Base-by-base conservation (phyloP, 2,888 invertebrate genomes). In the Tetrapedia diversipes region DNA sequence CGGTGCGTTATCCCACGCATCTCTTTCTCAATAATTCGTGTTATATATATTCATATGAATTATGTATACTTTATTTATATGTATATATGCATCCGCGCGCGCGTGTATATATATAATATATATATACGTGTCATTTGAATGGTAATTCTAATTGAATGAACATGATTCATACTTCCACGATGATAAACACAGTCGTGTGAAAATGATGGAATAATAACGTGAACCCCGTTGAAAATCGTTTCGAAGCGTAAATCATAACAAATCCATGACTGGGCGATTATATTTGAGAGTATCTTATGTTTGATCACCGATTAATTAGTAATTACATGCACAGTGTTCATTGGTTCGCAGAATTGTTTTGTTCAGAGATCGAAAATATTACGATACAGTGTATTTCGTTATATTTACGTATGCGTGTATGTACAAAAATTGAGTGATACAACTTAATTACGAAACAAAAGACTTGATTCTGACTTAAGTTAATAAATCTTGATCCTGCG, bases 251-350 rank as follows among this genome's bases (percentile, higher is more conserved):
- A 75, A 79, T 70, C 72, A 65, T 66, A 57, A 61, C 54, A 81
- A 85, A 86, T 86, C 86, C 84, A 86, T 86, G 86, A 86, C 85
- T 86, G 75, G 86, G 81, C 51, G 61, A 66, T 77, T 64, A 53
- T 4, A 57, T 51, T 14, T 41, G 43, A 63, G 49, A 63, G 37
- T 39, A 22, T 54, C 7, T 53, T 22, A 19, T 29, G n/a, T 11
- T 51, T 41, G 37, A 34, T 39, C 39, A 63, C 39, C 47, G 10
- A 27, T 54, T 34, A 24, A 39, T 63, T 57, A 37, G 53, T 24
- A 37, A 49, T 74, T 75, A 64, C 53, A 74, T 41, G 39, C 51
- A 16, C 10, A 19, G 1, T 51, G 16, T 64, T 37, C 45, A 45
- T 59, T 73, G 27, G 22, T 47, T 56, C 27, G 6, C 37, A 22